Evolutionary conservation across 2,888 invertebrate genomes (phyloP).

Genomic region (Melinaea menophilus): DNA sequence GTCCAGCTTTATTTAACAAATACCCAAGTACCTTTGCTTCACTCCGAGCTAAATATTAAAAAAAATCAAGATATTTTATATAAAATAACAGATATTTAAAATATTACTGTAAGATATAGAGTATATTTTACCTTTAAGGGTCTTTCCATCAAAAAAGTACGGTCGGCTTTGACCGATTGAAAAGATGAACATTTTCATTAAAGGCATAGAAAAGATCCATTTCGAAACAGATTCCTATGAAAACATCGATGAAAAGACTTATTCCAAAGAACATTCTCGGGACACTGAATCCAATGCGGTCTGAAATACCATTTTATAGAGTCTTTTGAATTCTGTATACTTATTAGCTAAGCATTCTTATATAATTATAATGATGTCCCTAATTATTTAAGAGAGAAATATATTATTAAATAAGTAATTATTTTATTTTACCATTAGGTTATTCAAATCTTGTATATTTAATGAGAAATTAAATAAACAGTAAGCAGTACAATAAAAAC

Average conservation of each 20-base stretch:
- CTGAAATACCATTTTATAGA: slow-evolving; percentile 10
- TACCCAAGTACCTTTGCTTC: too few species aligned
- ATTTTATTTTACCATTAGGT: too few species aligned
- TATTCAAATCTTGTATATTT: too few species aligned
- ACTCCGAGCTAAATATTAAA: too few species aligned
- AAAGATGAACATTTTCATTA: slow-evolving; percentile 8
- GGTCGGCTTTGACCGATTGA: slow-evolving; percentile 6
- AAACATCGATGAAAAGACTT: slow-evolving; percentile 18
- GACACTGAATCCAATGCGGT: slow-evolving; percentile 24
- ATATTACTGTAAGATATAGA: too few species aligned
- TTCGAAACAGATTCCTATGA: slow-evolving; percentile 18
- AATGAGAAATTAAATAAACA: too few species aligned
- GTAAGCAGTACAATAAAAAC: background rate
- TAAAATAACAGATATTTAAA: too few species aligned
- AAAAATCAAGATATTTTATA: too few species aligned
- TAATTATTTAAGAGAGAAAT: background rate
- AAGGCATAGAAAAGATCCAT: slow-evolving; percentile 7
- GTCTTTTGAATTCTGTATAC: background rate
- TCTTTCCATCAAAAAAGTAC: background rate
- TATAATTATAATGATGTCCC: background rate
- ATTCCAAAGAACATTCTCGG: slow-evolving; percentile 23
- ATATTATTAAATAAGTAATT: too few species aligned
- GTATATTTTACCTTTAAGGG: too few species aligned
- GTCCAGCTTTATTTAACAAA: too few species aligned
- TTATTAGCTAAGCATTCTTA: background rate